Conservation (phyloP, 2,888 invertebrate species). For the Fabriciana adippe region DNA sequence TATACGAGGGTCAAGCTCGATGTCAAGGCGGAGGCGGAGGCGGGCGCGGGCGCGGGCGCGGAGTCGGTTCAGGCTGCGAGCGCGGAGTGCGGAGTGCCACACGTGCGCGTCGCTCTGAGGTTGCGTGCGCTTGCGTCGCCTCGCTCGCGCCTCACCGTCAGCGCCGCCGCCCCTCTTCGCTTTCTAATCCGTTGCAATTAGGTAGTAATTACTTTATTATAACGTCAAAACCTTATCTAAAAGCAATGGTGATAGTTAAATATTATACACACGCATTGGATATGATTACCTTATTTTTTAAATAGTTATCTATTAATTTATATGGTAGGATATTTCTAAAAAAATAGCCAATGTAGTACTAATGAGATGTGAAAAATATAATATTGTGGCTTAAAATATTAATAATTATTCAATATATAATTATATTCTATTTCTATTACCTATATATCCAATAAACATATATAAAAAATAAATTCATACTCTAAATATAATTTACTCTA, state of each 20-base stretch:
- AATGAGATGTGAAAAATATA: too few species aligned
- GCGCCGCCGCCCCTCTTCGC: conserved; percentile 48
- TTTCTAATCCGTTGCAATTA: conserved; percentile 59
- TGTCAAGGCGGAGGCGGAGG: conserved; percentile 44
- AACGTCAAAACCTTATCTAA: conserved; percentile 49
- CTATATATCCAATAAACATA: too few species aligned
- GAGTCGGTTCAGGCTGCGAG: conserved; percentile 45
- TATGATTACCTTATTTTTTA: background rate
- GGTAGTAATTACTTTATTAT: conserved; percentile 53
- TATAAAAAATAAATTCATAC: too few species aligned
- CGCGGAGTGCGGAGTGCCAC: conserved; percentile 45
- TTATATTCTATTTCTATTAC: too few species aligned
- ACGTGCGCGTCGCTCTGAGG: conserved; percentile 55
- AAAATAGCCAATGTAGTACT: too few species aligned
- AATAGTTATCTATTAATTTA: too few species aligned
- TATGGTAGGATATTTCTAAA: too few species aligned
- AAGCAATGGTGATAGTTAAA: conserved; percentile 39
- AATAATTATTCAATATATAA: too few species aligned
- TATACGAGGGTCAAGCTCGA: conserved; percentile 59
- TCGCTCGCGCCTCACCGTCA: conserved; percentile 43
- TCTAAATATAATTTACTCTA: too few species aligned
- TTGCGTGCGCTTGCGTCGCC: conserved; percentile 49
- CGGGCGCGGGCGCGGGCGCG: conserved; percentile 50
- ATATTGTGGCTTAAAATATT: too few species aligned
- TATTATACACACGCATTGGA: background rate